Evolutionary conservation across 2,888 invertebrate species (phyloP), one percentile per base, ranked within the genome.

Genomic region (Parnassius mnemosyne): DNA sequence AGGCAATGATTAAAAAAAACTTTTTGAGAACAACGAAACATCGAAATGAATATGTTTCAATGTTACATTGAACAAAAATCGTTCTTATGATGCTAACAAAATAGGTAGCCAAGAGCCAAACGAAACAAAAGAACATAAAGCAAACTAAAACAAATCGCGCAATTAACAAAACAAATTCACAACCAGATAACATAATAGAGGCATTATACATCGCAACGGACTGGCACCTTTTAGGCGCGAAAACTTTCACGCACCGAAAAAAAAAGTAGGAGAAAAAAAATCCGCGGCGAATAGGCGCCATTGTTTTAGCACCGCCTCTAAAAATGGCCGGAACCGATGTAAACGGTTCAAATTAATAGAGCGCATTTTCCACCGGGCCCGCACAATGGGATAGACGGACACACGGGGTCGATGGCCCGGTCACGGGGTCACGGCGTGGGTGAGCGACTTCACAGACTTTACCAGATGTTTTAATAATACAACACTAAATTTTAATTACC

Each of bases 361-460:
- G 75, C 76, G 74, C 71, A 71, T 69, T 73, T 72, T 71, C 77
- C 75, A 69, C 73, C 69, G 74, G 65, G 64, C 66, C 63, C 53
- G 54, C 67, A 77, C 78, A 76, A 78, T 77, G 69, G 72, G 62
- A 62, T 56, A 67, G 70, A 66, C 66, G 69, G 65, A 68, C 65
- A 56, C 65, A 53, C 65, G 73, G 70, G 87, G 84, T 81, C 85
- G 69, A 68, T 68, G 85, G 72, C 86, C 87, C 80, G 83, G 84
- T 84, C 88, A 85, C 77, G 81, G 79, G 87, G 87, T 83, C 88
- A 80, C 74, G 71, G 57, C 65, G 60, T 75, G 73, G 75, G 72
- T 70, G 69, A 68, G 67, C 67, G 65, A 66, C 55, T 66, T 57
- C 58, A 59, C 63, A 55, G 64, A 69, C 65, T 69, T 68, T 60